These are phyloP conservation scores for Phymanthus crucifer DNA, from an alignment of 92 coral and sea anemone species.

Conservation along the genomic window DNA sequence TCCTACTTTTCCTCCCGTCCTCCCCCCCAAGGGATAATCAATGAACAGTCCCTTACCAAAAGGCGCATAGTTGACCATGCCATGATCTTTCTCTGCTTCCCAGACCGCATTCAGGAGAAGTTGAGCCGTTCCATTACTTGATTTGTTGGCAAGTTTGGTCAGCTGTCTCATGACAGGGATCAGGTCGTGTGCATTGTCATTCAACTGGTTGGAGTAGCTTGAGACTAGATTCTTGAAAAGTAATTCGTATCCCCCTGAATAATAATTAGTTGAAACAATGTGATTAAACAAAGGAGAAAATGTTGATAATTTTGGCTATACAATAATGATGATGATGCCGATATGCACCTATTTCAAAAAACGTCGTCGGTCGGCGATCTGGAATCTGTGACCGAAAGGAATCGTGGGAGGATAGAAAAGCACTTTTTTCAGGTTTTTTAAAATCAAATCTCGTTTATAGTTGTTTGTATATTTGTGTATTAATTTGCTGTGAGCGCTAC, in stretches of 20 bases:
- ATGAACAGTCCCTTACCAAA: slow-evolving; percentile 58
- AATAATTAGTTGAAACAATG: not conserved
- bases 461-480: no score
- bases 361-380: no score
- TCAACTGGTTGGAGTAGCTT: slow-evolving; percentile 58
- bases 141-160: slow-evolving; percentile 53
- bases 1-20: no score
- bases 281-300: not conserved
- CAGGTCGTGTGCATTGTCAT: slow-evolving; percentile 61
- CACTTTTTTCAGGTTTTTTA: no score
- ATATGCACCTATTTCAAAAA: not conserved
- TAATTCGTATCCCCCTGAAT: slow-evolving; percentile 78
- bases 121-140: slow-evolving; percentile 47
- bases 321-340: not conserved
- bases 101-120: slow-evolving; percentile 61
- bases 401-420: no score
- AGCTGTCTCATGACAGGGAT: slow-evolving; percentile 62
- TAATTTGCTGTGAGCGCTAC: no score
- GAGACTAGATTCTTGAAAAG: slow-evolving; percentile 70
- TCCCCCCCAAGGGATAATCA: not conserved
- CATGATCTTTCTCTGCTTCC: slow-evolving; percentile 75
- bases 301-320: not conserved
- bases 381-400: no score
- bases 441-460: no score
- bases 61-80: slow-evolving; percentile 89